Percentiles rank a stretch among this genome's conserved stretches.
phyloP scores from a whole-genome alignment of 2,797 vertebrate species.

The Rousettus madagascariensis region DNA sequence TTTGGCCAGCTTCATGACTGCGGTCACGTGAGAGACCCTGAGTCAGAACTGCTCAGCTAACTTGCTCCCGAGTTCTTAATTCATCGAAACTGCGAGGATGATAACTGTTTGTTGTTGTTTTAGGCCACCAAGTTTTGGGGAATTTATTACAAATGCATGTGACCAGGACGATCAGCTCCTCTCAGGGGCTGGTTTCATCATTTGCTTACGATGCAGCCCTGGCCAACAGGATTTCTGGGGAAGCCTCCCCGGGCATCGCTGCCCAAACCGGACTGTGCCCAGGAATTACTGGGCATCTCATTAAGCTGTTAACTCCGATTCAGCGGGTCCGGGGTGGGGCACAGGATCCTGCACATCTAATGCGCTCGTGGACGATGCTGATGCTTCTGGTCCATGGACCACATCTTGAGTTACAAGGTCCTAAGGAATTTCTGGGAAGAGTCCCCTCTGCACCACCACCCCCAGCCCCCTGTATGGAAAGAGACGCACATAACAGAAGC shows the following conservation, averaged over 20 bases:
- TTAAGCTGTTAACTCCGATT: neutral
- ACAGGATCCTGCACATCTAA: neutral
- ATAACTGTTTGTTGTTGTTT: accelerated
- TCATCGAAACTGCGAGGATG: too few species aligned
- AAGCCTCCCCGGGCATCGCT: neutral
- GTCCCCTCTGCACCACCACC: neutral
- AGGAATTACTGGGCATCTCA: neutral
- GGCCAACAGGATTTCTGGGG: neutral
- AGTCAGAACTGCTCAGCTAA: neutral
- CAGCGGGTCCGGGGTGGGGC: neutral
- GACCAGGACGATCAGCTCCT: neutral
- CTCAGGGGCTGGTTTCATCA: accelerated
- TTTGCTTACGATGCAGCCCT: neutral
- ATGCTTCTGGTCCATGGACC: neutral
- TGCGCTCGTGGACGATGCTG: accelerated
- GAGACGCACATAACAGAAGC: neutral
- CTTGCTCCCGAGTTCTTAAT: neutral
- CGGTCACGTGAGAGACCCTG: accelerated
- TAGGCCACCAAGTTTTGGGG: neutral
- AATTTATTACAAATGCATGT: accelerated
- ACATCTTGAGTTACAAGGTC: neutral
- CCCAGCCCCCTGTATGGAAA: neutral
- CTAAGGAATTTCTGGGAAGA: neutral
- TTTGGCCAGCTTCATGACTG: neutral
- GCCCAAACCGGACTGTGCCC: neutral